Evolutionary conservation across 2,113 vertebrate species (phyloP).

Genomic region (Axis porcinus): DNA sequence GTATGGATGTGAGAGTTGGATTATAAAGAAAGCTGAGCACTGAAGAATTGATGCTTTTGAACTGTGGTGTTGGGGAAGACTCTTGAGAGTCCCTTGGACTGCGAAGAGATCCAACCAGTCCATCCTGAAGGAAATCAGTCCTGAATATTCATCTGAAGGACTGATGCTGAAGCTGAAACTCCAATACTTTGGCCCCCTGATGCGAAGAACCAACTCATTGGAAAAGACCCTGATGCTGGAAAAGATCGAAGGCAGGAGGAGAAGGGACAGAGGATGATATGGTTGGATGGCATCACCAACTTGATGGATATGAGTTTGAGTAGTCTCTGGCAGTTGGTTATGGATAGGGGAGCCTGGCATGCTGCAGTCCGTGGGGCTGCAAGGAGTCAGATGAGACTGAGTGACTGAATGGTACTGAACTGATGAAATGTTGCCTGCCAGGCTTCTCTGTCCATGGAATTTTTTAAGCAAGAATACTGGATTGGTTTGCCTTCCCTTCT

Average conservation of each 20-base stretch:
- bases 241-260: background rate
- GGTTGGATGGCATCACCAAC: background rate
- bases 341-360: background rate
- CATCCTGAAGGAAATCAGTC: background rate
- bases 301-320: background rate
- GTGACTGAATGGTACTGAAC: background rate
- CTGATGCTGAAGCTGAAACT: background rate
- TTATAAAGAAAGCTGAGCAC: background rate
- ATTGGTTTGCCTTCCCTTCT: background rate
- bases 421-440: background rate
- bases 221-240: background rate
- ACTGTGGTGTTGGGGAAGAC: background rate
- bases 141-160: background rate
- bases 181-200: background rate
- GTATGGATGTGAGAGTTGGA: background rate
- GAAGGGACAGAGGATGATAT: background rate
- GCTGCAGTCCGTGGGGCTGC: background rate
- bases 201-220: background rate
- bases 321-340: background rate
- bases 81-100: background rate
- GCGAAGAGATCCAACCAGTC: background rate
- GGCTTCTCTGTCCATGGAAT: background rate
- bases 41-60: background rate
- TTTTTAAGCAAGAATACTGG: background rate
- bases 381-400: background rate